Base-by-base conservation (phyloP, 2,888 invertebrate species). In the Caenorhabditis doughertyi region DNA sequence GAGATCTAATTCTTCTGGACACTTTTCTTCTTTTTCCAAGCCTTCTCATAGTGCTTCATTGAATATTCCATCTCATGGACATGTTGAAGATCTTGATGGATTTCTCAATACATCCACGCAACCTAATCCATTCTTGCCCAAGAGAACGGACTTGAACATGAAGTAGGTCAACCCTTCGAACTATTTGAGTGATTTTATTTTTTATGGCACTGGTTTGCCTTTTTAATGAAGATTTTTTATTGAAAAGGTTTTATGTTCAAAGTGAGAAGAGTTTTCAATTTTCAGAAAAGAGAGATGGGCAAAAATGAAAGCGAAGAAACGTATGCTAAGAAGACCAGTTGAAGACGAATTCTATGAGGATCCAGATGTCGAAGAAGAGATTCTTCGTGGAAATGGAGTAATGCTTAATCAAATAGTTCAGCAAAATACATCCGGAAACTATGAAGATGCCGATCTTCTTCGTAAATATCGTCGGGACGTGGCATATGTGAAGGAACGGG, bases 241-340 rank as follows among this genome's bases (percentile, higher is more conserved):
- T 21, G 25, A 35, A 55, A 16, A 27, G 25, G 13, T 25, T 64
- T 25, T 44, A 8, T 35, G 29, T 2, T 21, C 18, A 21, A 13
- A 23, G 5, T 44, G 23, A 64, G 21, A 21, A n/a, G 25, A 44
- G 16, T 18, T 18, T 13, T 18, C 11, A 55, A 29, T 32, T 64
- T 76, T 70, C 70, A 73, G 72, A 65, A 81, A 83, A 35, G 83
- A 83, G 44, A 56, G 73, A 35, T 83, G 83, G 83, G 83, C 83
- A 5, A 47, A 74, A 47, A 71, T 83, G 65, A 83, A 83, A 39
- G 83, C 83, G 11, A 83, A 83, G 42, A 83, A 83, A 56, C 53
- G 72, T 7, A 51, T 83, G 49, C 47, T 83, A 39, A 53, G 83
- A 32, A 47, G 83, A 21, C 83, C 83, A 7, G 51, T 83, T 51